These are phyloP conservation scores for Cebuella pygmaea DNA, from an alignment of 2,797 vertebrate genomes.

Conservation along the genomic window DNA sequence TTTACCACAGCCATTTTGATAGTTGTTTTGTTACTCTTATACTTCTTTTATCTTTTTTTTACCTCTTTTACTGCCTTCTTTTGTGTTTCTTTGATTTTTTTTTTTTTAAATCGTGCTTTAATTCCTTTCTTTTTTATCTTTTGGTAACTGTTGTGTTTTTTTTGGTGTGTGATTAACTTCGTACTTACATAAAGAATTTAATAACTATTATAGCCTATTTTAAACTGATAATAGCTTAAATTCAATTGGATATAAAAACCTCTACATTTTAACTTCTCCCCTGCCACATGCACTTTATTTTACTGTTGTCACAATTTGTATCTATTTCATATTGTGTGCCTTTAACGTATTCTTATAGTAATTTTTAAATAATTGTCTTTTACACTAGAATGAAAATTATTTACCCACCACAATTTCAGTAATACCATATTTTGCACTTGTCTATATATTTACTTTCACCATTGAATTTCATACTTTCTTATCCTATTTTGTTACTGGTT, in stretches of 20 bases:
- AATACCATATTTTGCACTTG: background rate
- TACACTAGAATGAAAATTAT: background rate
- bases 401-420: background rate
- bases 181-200: background rate
- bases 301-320: background rate
- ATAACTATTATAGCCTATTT: background rate
- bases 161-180: background rate
- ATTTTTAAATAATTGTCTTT: background rate
- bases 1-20: background rate
- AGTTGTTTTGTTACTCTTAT: background rate
- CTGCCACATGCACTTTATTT: background rate
- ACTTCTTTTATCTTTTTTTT: background rate
- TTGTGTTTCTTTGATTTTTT: background rate
- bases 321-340: background rate
- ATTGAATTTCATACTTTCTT: background rate
- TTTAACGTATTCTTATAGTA: background rate
- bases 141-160: background rate
- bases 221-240: background rate
- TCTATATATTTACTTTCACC: background rate
- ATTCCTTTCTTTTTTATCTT: background rate
- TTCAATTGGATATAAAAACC: background rate
- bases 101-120: background rate
- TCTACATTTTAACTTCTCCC: background rate
- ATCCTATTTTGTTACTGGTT: background rate
- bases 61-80: background rate